These are phyloP conservation scores for Helogale parvula DNA, from an alignment of 2,113 vertebrate genomes.

Conservation along the genomic window DNA sequence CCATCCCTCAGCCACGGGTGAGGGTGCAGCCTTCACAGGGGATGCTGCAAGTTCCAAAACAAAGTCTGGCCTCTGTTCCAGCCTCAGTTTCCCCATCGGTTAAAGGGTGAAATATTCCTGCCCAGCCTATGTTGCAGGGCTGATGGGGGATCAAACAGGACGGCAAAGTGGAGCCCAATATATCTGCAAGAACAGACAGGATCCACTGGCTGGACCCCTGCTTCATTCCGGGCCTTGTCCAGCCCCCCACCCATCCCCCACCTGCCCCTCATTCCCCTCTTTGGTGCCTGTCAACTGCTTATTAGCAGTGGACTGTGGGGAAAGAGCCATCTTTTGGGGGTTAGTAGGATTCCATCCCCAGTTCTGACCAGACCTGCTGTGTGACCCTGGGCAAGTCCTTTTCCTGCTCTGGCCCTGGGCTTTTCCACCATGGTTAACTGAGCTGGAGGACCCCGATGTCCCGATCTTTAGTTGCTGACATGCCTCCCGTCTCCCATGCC, in stretches of 20 bases:
- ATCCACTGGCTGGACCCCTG: background rate
- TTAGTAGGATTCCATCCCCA: background rate
- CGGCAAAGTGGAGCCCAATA: background rate
- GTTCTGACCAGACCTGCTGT: constrained; percentile 25
- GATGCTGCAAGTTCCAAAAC: background rate
- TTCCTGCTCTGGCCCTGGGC: constrained; percentile 4
- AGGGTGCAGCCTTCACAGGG: background rate
- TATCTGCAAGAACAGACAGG: background rate
- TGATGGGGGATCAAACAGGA: background rate
- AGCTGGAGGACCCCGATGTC: background rate
- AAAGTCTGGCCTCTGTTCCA: background rate
- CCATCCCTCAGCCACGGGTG: background rate
- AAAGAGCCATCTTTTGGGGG: background rate
- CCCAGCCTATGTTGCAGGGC: background rate
- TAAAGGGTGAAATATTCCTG: background rate
- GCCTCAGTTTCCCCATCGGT: constrained; percentile 2
- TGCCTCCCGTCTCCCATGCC: background rate
- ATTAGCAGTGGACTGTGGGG: constrained; percentile 21
- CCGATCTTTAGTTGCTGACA: constrained; percentile 25
- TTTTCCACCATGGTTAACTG: constrained; percentile 22
- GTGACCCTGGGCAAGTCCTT: constrained; percentile 15
- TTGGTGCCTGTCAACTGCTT: constrained; percentile 60
- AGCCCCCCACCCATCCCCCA: background rate
- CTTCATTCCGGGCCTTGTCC: background rate
- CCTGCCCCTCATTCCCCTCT: background rate